Percentiles rank a stretch among this genome's conserved stretches.
Evolutionary conservation across 2,113 vertebrate genomes (phyloP).

Genomic region (Podiceps cristatus): DNA sequence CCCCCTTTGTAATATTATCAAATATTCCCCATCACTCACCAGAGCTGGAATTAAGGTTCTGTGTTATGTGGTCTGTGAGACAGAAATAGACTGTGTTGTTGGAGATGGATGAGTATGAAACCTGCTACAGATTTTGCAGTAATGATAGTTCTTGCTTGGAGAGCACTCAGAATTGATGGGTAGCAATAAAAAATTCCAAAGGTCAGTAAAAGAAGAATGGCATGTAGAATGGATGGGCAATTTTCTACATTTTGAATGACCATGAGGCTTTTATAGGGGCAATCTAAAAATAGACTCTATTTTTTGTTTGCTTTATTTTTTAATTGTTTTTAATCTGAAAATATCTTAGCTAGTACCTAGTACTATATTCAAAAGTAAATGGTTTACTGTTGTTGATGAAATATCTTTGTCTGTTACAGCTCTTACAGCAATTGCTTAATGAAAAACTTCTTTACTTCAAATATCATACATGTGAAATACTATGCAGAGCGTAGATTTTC

Average conservation of each 20-base stretch:
- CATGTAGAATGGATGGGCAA: neutral
- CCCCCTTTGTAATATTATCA: neutral
- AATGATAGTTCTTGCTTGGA: neutral
- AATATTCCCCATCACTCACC: neutral
- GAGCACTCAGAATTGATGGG: neutral
- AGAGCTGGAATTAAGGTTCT: neutral
- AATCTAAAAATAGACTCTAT: neutral
- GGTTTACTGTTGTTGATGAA: neutral
- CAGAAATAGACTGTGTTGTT: neutral
- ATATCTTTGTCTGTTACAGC: neutral
- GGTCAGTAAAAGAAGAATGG: neutral
- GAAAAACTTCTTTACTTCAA: neutral
- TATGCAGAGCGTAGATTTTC: neutral
- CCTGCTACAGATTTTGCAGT: neutral
- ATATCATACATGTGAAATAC: neutral
- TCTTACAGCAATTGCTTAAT: neutral
- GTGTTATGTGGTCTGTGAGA: neutral
- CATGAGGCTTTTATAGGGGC: accelerated
- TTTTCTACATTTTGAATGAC: neutral
- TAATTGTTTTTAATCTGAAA: neutral
- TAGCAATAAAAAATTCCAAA: neutral
- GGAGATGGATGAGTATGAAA: neutral
- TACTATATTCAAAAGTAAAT: neutral
- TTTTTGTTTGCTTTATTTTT: neutral
- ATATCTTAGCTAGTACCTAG: neutral